Conservation (phyloP, 2,113 vertebrate species). For the Hippoglossus stenolepis region DNA sequence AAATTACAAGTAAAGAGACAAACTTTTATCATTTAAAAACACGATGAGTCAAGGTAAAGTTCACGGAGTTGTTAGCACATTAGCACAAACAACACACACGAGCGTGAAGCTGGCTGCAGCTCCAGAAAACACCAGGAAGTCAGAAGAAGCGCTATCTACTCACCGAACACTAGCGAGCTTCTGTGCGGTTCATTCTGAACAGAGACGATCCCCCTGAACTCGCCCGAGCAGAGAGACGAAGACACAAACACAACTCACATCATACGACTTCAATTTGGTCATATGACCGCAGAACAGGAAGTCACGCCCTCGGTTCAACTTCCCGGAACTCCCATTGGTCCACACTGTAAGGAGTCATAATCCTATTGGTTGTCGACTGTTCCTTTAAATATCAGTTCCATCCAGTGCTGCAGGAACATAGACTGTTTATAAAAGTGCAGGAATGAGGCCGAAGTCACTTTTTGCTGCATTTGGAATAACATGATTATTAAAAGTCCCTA, state of each 20-base stretch:
- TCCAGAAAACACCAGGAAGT: accelerated
- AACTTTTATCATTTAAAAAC: background rate
- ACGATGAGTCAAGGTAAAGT: background rate
- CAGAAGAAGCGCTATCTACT: background rate
- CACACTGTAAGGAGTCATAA: background rate
- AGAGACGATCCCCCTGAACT: accelerated
- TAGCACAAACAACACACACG: background rate
- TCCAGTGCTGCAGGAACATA: background rate
- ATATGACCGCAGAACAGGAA: slow-evolving; percentile 66
- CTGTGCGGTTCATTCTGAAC: background rate
- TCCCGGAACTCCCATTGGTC: slow-evolving; percentile 48
- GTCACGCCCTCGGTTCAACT: slow-evolving; percentile 46
- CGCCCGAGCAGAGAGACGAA: no score
- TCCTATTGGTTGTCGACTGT: slow-evolving; percentile 15
- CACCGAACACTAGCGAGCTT: background rate
- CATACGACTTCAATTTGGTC: slow-evolving; percentile 69
- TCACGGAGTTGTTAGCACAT: background rate
- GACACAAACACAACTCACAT: background rate
- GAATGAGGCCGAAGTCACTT: no score
- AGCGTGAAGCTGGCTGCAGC: background rate
- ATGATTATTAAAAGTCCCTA: no score
- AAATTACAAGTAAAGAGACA: background rate
- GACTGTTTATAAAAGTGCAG: no score
- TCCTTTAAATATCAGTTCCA: accelerated
- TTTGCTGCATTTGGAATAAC: no score